Conservation (phyloP, 2,888 invertebrate species). For the Nomada lathburiana region DNA sequence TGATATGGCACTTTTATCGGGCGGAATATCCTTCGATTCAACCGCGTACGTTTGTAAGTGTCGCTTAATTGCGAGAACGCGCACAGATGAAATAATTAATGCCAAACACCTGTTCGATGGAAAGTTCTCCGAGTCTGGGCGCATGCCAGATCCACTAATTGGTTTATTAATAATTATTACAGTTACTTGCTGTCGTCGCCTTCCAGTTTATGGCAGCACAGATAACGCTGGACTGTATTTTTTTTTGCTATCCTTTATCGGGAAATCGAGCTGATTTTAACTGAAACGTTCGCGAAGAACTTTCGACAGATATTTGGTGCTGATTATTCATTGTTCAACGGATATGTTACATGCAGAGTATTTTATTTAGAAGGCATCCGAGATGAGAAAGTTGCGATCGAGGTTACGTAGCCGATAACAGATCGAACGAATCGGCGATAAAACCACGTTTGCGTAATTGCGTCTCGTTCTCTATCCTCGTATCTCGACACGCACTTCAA, state of each 20-base stretch:
- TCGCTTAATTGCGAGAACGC: conserved; percentile 15
- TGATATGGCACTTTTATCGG: conserved; percentile 54
- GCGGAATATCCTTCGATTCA: not conserved
- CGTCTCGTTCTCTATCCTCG: conserved; percentile 18
- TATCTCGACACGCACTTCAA: conserved; percentile 23
- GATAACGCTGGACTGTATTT: no score
- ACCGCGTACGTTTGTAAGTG: not conserved
- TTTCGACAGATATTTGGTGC: no score
- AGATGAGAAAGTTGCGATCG: conserved; percentile 10
- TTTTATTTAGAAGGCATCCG: no score
- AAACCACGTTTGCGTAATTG: conserved; percentile 34
- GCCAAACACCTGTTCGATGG: conserved; percentile 3
- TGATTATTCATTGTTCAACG: not conserved
- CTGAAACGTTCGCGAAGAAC: no score
- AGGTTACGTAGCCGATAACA: conserved; percentile 18
- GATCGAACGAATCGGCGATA: conserved; percentile 27
- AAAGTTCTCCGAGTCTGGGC: not conserved
- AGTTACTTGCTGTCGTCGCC: not conserved
- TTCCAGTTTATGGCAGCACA: no score
- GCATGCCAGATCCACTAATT: not conserved
- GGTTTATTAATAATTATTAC: conserved; percentile 4
- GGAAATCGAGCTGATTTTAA: no score
- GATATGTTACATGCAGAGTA: no score
- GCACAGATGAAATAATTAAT: conserved; percentile 11
- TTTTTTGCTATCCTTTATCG: no score